Evolutionary conservation across 1,140 invertebrate genomes (phyloP).

Genomic region (Marisa cornuarietis): DNA sequence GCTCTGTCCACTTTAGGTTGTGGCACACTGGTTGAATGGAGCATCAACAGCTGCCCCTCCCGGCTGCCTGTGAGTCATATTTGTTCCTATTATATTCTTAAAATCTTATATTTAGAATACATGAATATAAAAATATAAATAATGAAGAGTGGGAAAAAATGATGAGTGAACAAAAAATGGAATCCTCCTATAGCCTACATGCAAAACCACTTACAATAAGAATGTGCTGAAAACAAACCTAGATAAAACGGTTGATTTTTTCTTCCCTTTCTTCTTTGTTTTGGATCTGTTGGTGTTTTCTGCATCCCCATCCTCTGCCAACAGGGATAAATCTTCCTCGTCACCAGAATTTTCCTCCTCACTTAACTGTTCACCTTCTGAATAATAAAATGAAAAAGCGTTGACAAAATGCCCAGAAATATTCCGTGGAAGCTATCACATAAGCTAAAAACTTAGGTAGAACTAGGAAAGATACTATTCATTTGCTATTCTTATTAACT

Average conservation of each 20-base stretch:
- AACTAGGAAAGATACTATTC: too few relatives aligned
- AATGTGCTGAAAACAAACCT: constrained; percentile 18
- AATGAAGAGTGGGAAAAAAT: neutral
- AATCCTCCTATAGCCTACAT: too few relatives aligned
- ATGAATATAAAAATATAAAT: too few relatives aligned
- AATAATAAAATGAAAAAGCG: neutral
- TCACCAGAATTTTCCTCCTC: constrained; percentile 60
- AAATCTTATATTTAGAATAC: too few relatives aligned
- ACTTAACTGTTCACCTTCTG: constrained; percentile 52
- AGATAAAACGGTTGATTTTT: constrained; percentile 27
- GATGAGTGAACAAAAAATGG: neutral
- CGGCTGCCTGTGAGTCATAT: too few relatives aligned
- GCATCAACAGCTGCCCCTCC: too few relatives aligned
- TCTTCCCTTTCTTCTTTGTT: constrained; percentile 31
- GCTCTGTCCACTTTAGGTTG: too few relatives aligned
- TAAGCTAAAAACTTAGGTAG: neutral
- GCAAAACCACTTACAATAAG: too few relatives aligned
- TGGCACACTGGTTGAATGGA: too few relatives aligned
- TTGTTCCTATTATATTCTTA: too few relatives aligned
- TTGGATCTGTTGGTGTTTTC: constrained; percentile 18
- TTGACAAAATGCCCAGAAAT: neutral
- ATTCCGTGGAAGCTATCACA: neutral
- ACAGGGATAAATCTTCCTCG: constrained; percentile 48
- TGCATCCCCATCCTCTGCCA: constrained; percentile 35
- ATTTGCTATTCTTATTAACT: neutral